phyloP scores from a whole-genome alignment of 1,140 invertebrate species.

The Dendroctonus valens region DNA sequence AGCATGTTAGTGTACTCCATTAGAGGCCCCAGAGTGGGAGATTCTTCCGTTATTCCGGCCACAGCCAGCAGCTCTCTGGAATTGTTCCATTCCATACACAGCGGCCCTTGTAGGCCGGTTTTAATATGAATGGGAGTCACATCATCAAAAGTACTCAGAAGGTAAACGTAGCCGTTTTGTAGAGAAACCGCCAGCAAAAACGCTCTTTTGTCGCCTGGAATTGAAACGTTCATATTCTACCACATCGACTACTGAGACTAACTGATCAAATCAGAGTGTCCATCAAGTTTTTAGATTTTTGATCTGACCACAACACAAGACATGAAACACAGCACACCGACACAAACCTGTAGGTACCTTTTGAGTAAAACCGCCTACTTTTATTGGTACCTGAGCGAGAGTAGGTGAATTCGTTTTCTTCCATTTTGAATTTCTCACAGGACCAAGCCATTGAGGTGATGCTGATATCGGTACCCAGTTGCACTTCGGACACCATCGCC shows the following conservation, averaged over 20 bases:
- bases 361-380: conserved; percentile 29
- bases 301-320: conserved; percentile 7
- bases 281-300: neutral
- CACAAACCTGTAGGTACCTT: conserved; percentile 20
- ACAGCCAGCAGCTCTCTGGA: conserved; percentile 89
- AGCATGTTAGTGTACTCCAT: conserved; percentile 57
- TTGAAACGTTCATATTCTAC: neutral
- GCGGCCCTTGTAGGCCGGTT: conserved; percentile 72
- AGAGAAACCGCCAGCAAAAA: conserved; percentile 87
- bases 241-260: neutral
- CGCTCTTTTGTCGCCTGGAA: conserved; percentile 56
- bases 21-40: conserved; percentile 45
- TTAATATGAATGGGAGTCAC: conserved; percentile 81
- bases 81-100: conserved; percentile 95
- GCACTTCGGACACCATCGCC: conserved; percentile 89
- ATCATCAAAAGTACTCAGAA: conserved; percentile 91
- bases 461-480: conserved; percentile 73
- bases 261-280: neutral
- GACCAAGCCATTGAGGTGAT: conserved; percentile 94
- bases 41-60: conserved; percentile 65
- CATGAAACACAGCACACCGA: conserved; percentile 5
- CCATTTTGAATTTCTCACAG: conserved; percentile 98
- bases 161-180: conserved; percentile 82
- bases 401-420: conserved; percentile 74
- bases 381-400: conserved; percentile 38